A percentile compares a stretch with the other conserved stretches of the same genome.
These are phyloP conservation scores for Dolichopus griseipennis DNA, from an alignment of 2,888 invertebrate genomes.

Conservation along the genomic window DNA sequence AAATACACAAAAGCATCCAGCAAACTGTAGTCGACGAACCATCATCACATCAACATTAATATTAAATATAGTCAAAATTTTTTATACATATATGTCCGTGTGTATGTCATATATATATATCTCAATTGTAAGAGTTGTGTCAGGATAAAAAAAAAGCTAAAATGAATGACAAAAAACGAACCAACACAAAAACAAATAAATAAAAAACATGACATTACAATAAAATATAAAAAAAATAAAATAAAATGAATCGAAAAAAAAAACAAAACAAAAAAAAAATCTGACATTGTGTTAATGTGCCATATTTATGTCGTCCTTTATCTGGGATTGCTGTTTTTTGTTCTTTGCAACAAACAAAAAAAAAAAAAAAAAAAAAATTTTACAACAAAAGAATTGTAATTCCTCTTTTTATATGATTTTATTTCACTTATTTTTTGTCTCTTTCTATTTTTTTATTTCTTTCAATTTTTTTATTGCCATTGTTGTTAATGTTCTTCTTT, in stretches of 20 bases:
- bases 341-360: background rate
- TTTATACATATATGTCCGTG: too few species aligned
- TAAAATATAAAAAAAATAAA: background rate
- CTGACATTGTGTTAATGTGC: slow-evolving; percentile 6
- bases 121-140: background rate
- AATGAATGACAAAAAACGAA: background rate
- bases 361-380: background rate
- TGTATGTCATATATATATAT: background rate
- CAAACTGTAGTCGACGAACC: too few species aligned
- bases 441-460: background rate
- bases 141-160: background rate
- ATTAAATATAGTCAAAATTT: too few species aligned
- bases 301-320: slow-evolving; percentile 3
- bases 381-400: background rate
- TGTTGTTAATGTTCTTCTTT: too few species aligned
- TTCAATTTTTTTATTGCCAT: too few species aligned
- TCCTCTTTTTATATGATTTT: slow-evolving; percentile 1
- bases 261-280: background rate
- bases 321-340: slow-evolving; percentile 5
- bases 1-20: too few species aligned
- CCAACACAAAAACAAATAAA: background rate
- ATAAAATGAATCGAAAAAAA: background rate
- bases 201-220: background rate
- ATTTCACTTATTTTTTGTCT: background rate
- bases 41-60: too few species aligned